Conservation (phyloP, 2,888 invertebrate species). For the Synergus japonicus region DNA sequence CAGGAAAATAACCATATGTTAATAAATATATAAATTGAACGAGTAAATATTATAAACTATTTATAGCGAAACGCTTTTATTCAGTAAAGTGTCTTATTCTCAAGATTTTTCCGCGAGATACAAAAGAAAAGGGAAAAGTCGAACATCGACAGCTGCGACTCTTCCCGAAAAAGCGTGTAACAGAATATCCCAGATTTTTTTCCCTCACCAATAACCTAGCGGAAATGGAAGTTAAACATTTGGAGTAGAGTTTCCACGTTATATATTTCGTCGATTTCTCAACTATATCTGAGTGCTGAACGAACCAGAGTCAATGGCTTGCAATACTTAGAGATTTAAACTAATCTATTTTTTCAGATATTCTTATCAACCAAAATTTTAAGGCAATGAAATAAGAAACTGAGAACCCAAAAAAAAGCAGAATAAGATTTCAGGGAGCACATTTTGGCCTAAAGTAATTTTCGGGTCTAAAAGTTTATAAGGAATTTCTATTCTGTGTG, state of each 20-base stretch:
- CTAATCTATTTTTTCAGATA: background rate
- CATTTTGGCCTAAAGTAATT: background rate
- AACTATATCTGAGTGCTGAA: conserved; percentile 6
- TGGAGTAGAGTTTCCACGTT: conserved; percentile 36
- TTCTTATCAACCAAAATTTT: too few species aligned
- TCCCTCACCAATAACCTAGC: background rate
- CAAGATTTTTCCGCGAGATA: background rate
- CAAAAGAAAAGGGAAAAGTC: background rate
- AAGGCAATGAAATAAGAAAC: too few species aligned
- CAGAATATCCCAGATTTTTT: conserved; percentile 53
- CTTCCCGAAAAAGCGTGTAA: conserved; percentile 55
- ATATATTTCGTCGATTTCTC: background rate
- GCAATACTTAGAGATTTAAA: background rate
- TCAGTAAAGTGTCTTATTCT: background rate
- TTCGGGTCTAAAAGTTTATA: background rate
- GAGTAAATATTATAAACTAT: background rate
- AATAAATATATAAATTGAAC: too few species aligned
- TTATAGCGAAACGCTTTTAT: background rate
- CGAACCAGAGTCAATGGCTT: background rate
- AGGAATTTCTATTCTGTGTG: background rate
- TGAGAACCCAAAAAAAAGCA: too few species aligned
- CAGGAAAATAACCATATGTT: background rate
- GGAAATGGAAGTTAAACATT: conserved; percentile 21
- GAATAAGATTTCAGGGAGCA: background rate
- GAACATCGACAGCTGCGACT: conserved; percentile 43